Conservation (phyloP, 2,888 invertebrate species). For the Chironomus tentans region DNA sequence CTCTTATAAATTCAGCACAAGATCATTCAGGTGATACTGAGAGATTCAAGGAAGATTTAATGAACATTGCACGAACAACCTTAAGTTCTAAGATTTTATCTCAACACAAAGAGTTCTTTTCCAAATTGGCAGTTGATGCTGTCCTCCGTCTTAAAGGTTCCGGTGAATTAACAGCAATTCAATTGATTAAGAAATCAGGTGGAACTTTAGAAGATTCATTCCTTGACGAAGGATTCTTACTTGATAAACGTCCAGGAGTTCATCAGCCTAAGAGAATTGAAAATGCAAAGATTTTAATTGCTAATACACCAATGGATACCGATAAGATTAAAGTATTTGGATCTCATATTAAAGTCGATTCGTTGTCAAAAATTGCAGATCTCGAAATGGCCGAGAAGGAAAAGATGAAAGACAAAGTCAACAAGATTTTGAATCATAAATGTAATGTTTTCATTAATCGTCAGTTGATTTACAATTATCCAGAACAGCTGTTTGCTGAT, state of each 20-base stretch:
- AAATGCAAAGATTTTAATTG: constrained; percentile 93
- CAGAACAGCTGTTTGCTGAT: constrained; percentile 98
- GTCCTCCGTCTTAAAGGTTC: constrained; percentile 91
- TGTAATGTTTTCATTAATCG: constrained; percentile 97
- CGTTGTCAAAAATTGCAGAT: constrained; percentile 93
- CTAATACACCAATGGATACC: constrained; percentile 99
- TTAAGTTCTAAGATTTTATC: constrained; percentile 95
- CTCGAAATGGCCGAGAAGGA: constrained; percentile 96
- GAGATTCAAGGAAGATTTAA: constrained; percentile 74
- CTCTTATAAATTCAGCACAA: constrained; percentile 65
- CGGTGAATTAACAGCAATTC: constrained; percentile 90
- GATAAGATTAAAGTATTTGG: constrained; percentile 99
- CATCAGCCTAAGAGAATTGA: constrained; percentile 94
- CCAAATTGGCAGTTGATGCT: constrained; percentile 91
- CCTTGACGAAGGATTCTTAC: constrained; percentile 86
- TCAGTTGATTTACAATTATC: constrained; percentile 99
- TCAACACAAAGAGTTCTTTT: constrained; percentile 91
- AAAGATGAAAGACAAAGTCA: constrained; percentile 99
- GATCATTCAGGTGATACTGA: constrained; percentile 74
- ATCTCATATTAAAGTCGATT: constrained; percentile 85
- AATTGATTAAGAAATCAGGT: constrained; percentile 95
- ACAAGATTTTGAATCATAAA: constrained; percentile 87
- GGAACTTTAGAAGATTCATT: constrained; percentile 91
- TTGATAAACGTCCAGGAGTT: constrained; percentile 95
- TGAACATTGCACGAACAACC: constrained; percentile 96